These are phyloP conservation scores for Gasteruption jaculator DNA, from an alignment of 2,888 invertebrate genomes.

Conservation along the genomic window DNA sequence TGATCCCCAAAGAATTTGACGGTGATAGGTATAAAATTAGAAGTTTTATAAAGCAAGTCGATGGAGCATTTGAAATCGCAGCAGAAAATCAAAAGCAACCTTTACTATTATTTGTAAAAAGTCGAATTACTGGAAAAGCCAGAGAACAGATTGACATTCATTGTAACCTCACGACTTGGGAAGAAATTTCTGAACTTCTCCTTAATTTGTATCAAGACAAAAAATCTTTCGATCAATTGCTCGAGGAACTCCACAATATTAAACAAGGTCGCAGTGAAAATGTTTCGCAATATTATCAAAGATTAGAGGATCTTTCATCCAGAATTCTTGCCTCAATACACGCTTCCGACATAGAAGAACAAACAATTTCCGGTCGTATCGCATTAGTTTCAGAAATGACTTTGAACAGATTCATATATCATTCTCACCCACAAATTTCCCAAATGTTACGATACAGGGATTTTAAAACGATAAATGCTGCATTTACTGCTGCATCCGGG, in stretches of 20 bases:
- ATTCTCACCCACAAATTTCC: too few species aligned
- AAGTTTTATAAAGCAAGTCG: constrained; percentile 14
- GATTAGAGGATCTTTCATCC: constrained; percentile 29
- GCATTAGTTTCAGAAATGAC: too few species aligned
- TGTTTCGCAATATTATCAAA: constrained; percentile 29
- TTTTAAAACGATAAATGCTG: too few species aligned
- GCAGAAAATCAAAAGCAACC: too few species aligned
- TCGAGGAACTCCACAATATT: constrained; percentile 30
- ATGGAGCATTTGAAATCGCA: constrained; percentile 12
- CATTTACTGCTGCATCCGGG: too few species aligned
- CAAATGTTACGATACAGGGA: too few species aligned
- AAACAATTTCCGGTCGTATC: too few species aligned
- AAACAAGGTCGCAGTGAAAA: constrained; percentile 27
- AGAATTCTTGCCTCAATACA: constrained; percentile 28
- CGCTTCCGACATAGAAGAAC: constrained; percentile 27
- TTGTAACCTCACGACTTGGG: constrained; percentile 24
- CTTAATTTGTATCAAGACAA: constrained; percentile 27
- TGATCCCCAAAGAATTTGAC: constrained; percentile 11
- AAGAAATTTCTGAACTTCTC: constrained; percentile 18
- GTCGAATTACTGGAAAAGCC: constrained; percentile 27
- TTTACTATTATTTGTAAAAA: too few species aligned
- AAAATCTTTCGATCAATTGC: constrained; percentile 30
- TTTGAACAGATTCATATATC: too few species aligned
- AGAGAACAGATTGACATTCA: constrained; percentile 24
- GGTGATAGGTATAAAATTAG: constrained; percentile 11